Evolutionary conservation across 2,113 vertebrate genomes (phyloP).

Genomic region (Thinocorus orbignyianus): DNA sequence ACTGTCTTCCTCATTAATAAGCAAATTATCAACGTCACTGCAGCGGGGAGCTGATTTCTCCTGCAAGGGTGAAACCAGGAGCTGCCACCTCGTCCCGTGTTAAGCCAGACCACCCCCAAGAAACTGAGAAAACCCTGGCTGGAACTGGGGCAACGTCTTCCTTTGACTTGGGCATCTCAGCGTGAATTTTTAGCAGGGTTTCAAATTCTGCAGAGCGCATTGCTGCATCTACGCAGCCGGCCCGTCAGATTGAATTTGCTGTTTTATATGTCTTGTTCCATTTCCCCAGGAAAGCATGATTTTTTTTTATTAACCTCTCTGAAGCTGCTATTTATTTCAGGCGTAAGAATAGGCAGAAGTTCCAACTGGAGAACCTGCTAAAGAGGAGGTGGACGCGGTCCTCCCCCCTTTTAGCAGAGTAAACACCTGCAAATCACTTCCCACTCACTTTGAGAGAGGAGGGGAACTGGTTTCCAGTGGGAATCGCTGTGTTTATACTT

Average conservation of each 20-base stretch:
- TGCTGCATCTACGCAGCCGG: neutral
- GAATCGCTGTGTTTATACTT: no score
- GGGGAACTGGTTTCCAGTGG: no score
- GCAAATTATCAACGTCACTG: neutral
- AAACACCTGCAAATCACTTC: no score
- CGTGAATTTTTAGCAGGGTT: neutral
- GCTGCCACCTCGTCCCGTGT: neutral
- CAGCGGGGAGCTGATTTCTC: neutral
- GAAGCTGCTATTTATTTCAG: no score
- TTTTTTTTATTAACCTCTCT: no score
- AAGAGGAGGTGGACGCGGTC: no score
- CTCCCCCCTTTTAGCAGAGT: no score
- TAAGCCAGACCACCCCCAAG: neutral
- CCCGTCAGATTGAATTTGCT: neutral
- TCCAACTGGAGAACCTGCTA: no score
- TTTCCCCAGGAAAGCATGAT: no score
- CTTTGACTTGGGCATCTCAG: neutral
- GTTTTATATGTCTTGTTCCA: no score
- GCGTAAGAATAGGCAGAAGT: no score
- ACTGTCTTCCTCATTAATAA: neutral
- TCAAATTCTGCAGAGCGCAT: neutral
- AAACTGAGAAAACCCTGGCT: neutral
- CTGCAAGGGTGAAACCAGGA: neutral
- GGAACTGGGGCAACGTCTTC: neutral
- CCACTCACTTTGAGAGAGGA: no score